Evolutionary conservation across 1,140 invertebrate species (phyloP).

Genomic region (Ceratitis capitata): DNA sequence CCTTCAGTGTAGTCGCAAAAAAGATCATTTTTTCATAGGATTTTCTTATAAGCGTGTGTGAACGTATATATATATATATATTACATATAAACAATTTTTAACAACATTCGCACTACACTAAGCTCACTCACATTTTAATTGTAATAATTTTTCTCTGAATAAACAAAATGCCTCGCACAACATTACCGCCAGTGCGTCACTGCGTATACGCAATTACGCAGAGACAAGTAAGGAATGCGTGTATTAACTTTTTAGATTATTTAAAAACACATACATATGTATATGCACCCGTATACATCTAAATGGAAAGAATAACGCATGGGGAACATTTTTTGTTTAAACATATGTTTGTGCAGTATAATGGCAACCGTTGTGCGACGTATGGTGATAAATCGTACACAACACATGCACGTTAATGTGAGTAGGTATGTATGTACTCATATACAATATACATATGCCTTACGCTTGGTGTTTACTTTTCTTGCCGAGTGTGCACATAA

Average conservation of each 20-base stretch:
- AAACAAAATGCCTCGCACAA: neutral
- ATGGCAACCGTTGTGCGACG: neutral
- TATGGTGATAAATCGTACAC: neutral
- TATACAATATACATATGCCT: no score
- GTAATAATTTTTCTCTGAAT: neutral
- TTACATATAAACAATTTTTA: no score
- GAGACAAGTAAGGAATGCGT: neutral
- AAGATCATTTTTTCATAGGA: no score
- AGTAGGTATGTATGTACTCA: no score
- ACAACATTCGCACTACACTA: no score
- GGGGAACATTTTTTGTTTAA: neutral
- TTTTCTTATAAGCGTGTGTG: no score
- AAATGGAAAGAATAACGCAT: neutral
- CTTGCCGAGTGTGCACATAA: neutral
- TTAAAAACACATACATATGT: neutral
- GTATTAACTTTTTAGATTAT: neutral
- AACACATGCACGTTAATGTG: neutral
- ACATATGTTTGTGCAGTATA: neutral
- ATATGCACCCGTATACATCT: neutral
- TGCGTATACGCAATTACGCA: neutral
- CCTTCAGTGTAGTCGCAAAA: no score
- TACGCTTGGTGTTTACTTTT: neutral
- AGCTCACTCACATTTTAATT: neutral
- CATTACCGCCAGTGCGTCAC: neutral
- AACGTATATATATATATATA: no score